phyloP scores from a whole-genome alignment of 2,797 vertebrate species.

The Cyclopterus lumpus region DNA sequence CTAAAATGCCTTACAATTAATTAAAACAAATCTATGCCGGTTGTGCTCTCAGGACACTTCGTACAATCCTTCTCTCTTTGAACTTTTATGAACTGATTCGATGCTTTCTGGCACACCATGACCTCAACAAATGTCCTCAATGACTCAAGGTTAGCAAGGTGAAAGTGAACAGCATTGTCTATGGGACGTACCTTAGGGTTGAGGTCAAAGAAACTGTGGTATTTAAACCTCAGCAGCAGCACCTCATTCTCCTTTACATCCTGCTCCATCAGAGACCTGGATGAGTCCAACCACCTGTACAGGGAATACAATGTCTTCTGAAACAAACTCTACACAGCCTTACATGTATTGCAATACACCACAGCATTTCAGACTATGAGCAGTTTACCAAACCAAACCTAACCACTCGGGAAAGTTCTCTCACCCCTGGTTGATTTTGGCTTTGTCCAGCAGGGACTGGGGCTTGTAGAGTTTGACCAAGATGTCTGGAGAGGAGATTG shows the following conservation, averaged over 20 bases:
- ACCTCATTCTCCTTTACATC: conserved; percentile 99
- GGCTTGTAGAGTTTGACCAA: conserved; percentile 98
- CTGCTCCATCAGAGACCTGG: conserved; percentile 98
- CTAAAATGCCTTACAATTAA: neutral
- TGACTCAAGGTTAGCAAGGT: neutral
- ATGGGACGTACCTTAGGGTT: conserved; percentile 93
- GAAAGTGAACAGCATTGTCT: neutral
- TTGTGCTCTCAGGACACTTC: neutral
- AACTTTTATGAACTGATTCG: neutral
- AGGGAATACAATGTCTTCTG: neutral
- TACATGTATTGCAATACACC: no score
- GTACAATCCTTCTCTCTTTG: no score
- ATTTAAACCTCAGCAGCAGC: conserved; percentile 97
- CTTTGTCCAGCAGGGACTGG: conserved; percentile 97
- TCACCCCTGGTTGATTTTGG: conserved; percentile 99
- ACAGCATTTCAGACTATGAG: conserved; percentile 1
- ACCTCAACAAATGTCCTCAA: neutral
- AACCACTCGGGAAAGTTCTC: conserved; percentile 57
- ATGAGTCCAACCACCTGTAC: conserved; percentile 96
- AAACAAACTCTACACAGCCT: neutral
- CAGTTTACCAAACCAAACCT: conserved; percentile 25
- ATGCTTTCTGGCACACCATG: neutral
- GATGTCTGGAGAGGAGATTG: conserved; percentile 95
- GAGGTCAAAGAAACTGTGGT: conserved; percentile 99
- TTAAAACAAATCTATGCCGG: neutral